These are phyloP conservation scores for Myotis yumanensis DNA, from an alignment of 2,113 vertebrate genomes.

Conservation along the genomic window DNA sequence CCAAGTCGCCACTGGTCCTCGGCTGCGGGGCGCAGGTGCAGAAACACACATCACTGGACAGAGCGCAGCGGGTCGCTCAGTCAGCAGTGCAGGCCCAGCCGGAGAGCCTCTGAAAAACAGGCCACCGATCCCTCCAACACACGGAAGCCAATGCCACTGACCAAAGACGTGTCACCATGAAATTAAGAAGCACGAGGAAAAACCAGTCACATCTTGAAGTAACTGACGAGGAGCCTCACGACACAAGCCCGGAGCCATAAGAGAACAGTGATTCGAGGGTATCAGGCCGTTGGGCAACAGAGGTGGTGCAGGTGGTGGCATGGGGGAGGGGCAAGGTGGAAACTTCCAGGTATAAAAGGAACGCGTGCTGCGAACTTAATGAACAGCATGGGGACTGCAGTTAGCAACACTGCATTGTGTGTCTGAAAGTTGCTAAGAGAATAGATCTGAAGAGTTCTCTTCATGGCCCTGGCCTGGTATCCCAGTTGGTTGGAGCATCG, in stretches of 20 bases:
- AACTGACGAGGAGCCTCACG: background rate
- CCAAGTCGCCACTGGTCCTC: fast-evolving
- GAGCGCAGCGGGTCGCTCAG: fast-evolving
- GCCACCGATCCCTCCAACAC: fast-evolving
- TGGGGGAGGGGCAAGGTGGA: background rate
- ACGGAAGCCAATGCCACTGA: no score
- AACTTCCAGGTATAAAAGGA: fast-evolving
- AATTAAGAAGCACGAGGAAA: background rate
- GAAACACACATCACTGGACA: fast-evolving
- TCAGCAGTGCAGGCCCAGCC: fast-evolving
- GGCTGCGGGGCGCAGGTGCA: fast-evolving
- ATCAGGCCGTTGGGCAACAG: no score
- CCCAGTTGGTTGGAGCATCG: background rate
- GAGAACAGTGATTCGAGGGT: fast-evolving
- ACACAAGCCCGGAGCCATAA: fast-evolving
- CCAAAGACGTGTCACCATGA: background rate
- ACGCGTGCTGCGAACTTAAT: fast-evolving
- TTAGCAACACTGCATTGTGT: fast-evolving
- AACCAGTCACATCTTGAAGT: fast-evolving
- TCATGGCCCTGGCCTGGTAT: background rate
- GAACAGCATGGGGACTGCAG: fast-evolving
- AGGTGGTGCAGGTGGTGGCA: fast-evolving
- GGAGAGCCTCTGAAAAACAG: fast-evolving
- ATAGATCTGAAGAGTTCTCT: fast-evolving
- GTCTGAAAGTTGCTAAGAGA: fast-evolving